These are phyloP conservation scores for Harpagoxenus sublaevis DNA, from an alignment of 2,888 invertebrate species.

Conservation along the genomic window DNA sequence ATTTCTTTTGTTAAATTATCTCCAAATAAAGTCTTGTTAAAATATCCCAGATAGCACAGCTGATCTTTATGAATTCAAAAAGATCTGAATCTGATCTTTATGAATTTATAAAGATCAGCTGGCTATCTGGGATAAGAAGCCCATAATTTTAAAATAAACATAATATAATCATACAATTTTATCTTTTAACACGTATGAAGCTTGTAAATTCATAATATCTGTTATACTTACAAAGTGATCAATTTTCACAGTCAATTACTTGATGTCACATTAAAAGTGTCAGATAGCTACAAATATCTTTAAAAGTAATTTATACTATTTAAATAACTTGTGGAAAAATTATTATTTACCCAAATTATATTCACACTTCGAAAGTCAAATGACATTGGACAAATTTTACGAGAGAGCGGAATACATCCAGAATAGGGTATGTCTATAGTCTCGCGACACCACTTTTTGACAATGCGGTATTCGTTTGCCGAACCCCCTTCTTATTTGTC, in stretches of 20 bases:
- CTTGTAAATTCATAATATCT: background rate
- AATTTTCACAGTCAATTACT: background rate
- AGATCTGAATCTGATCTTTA: no score
- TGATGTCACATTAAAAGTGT: background rate
- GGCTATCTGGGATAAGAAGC: no score
- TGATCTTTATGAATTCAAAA: no score
- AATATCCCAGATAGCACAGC: no score
- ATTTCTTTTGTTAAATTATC: background rate
- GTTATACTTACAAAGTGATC: background rate
- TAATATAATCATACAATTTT: background rate
- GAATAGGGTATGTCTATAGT: constrained; percentile 2
- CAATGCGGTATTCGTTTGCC: background rate
- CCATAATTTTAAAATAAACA: background rate
- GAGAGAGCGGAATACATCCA: background rate
- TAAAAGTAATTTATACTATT: background rate
- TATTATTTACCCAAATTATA: background rate
- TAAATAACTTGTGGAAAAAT: background rate
- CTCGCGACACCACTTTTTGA: background rate
- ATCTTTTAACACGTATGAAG: background rate
- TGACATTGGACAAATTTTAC: background rate
- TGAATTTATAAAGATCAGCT: no score
- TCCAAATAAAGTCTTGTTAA: background rate
- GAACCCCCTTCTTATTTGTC: background rate
- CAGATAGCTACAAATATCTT: background rate
- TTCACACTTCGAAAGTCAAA: background rate